Conservation (phyloP, 2,113 vertebrate species). For the Prochilodus magdalenae region DNA sequence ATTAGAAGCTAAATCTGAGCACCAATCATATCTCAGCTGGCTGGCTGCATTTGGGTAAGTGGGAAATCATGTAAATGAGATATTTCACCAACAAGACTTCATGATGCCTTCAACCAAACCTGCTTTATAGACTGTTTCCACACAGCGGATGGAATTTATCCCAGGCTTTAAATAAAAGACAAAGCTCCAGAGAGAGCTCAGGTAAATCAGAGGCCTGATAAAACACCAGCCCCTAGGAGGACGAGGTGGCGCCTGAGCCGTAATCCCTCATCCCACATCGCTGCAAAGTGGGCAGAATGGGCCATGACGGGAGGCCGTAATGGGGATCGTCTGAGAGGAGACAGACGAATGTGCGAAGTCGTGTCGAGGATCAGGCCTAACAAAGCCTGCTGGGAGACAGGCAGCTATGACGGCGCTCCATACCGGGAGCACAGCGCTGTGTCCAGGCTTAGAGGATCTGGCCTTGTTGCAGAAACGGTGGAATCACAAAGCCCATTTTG, state of each 20-base stretch:
- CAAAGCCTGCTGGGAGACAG: not conserved
- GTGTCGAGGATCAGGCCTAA: not conserved
- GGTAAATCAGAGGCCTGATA: no score
- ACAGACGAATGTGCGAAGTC: not conserved
- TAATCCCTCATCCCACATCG: not conserved
- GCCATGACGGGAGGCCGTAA: not conserved
- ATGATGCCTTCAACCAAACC: no score
- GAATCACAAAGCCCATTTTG: not conserved
- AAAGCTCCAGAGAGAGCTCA: no score
- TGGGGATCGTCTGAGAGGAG: not conserved
- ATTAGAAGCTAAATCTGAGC: no score
- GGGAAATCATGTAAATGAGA: no score
- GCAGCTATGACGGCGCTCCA: not conserved
- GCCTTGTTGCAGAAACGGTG: not conserved
- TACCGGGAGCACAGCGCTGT: not conserved
- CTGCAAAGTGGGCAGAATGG: not conserved
- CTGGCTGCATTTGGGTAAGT: no score
- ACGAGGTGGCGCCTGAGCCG: not conserved
- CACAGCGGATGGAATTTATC: no score
- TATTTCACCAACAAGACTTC: no score
- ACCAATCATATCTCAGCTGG: no score
- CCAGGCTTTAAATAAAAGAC: no score
- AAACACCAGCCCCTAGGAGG: not conserved
- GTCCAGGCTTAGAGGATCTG: not conserved
- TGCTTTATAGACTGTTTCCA: no score